phyloP scores from a whole-genome alignment of 2,797 vertebrate genomes.

The Cercopithecus mitis region DNA sequence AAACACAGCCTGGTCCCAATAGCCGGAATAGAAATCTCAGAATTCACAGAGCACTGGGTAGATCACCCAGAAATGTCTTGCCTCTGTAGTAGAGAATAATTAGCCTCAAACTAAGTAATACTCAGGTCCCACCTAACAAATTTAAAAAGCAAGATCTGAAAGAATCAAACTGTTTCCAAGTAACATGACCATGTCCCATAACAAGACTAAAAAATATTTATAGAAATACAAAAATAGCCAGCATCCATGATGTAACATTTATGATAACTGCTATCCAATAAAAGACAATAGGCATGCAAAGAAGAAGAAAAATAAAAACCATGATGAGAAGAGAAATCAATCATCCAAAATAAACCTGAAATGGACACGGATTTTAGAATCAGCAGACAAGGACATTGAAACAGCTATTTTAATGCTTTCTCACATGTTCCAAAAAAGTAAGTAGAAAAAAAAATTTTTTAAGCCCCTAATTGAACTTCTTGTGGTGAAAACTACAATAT shows the following conservation, averaged over 20 bases:
- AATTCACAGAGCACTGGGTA: background rate
- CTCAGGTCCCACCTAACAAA: background rate
- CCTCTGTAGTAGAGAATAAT: background rate
- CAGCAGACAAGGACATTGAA: background rate
- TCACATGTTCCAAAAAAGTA: background rate
- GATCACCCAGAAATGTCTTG: background rate
- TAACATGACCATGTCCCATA: background rate
- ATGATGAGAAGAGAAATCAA: background rate
- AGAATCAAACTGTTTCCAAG: background rate
- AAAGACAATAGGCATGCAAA: background rate
- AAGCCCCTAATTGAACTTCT: background rate
- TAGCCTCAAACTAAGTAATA: background rate
- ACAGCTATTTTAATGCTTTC: background rate
- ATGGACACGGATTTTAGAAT: background rate
- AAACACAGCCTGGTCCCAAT: background rate
- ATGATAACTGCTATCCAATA: background rate
- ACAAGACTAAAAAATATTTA: slow-evolving; percentile 25
- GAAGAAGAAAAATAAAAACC: background rate
- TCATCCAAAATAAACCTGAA: background rate
- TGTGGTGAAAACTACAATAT: background rate
- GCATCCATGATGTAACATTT: background rate
- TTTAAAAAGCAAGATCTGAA: background rate
- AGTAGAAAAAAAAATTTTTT: background rate
- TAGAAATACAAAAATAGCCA: background rate
- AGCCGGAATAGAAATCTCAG: background rate